Evolutionary conservation across 2,888 invertebrate species (phyloP).

Genomic region (Heliconius charithonia): DNA sequence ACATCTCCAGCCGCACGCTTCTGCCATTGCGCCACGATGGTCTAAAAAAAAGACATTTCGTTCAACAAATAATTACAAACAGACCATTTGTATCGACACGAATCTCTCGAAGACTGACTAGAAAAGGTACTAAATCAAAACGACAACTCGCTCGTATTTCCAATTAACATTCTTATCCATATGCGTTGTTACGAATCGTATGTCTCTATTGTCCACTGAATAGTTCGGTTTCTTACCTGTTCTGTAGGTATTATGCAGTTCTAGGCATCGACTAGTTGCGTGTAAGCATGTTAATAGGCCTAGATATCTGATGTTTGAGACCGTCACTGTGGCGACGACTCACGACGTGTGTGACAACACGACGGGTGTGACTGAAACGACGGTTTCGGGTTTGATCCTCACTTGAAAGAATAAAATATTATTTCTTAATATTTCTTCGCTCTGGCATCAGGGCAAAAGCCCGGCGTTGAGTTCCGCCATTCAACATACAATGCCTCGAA

Average conservation of each 20-base stretch:
- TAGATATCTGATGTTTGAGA: conserved; percentile 37
- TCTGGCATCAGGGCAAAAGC: no score
- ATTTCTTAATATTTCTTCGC: no score
- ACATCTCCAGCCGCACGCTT: no score
- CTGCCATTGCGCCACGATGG: no score
- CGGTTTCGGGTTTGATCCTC: no score
- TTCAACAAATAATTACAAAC: conserved; percentile 64
- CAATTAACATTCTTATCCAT: conserved; percentile 79
- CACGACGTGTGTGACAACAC: no score
- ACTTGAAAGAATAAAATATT: no score
- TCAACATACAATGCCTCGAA: no score
- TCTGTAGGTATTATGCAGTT: conserved; percentile 62
- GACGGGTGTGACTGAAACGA: no score
- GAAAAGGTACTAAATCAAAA: conserved; percentile 66
- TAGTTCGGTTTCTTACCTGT: conserved; percentile 64
- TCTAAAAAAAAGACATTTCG: conserved; percentile 36
- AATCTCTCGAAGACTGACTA: conserved; percentile 53
- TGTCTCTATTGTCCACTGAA: conserved; percentile 77
- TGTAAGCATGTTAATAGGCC: conserved; percentile 58
- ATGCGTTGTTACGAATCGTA: conserved; percentile 76
- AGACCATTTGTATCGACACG: conserved; percentile 40
- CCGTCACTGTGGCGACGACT: no score
- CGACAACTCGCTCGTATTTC: conserved; percentile 74
- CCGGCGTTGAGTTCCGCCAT: no score
- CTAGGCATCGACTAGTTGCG: conserved; percentile 64